Evolutionary conservation across 2,113 vertebrate genomes (phyloP).

Genomic region (Symphodus melops): DNA sequence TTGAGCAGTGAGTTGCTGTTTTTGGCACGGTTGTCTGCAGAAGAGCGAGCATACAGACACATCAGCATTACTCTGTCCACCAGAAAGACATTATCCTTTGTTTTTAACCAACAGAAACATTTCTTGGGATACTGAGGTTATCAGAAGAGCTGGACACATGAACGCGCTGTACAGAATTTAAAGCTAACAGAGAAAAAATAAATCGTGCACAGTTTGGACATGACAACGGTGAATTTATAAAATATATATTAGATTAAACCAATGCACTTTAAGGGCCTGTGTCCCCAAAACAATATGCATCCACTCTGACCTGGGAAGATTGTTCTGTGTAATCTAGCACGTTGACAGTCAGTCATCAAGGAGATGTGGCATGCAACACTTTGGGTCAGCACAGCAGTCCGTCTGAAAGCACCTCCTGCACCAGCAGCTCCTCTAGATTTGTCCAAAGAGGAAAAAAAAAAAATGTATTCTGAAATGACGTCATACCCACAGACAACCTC

Average conservation of each 20-base stretch:
- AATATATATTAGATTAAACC: constrained; percentile 56
- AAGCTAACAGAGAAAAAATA: constrained; percentile 62
- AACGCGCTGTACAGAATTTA: constrained; percentile 55
- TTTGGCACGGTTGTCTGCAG: constrained; percentile 71
- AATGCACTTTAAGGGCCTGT: constrained; percentile 16
- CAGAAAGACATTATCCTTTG: constrained; percentile 39
- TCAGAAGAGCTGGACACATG: constrained; percentile 30
- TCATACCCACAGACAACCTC: constrained; percentile 73
- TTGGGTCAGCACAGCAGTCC: constrained; percentile 62
- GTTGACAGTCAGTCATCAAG: constrained; percentile 17
- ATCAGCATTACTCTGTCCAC: constrained; percentile 23
- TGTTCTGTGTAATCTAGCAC: constrained; percentile 30
- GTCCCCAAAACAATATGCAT: constrained; percentile 22
- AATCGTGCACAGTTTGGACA: constrained; percentile 64
- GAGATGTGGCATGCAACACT: constrained; percentile 57
- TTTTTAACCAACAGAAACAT: constrained; percentile 20
- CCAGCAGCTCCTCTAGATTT: constrained; percentile 57
- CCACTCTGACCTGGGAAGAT: neutral
- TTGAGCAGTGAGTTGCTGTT: constrained; percentile 26
- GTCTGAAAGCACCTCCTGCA: constrained; percentile 38
- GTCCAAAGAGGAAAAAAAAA: constrained; percentile 41
- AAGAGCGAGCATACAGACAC: constrained; percentile 58
- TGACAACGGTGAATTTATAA: constrained; percentile 62
- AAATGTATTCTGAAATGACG: constrained; percentile 63
- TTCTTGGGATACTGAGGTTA: constrained; percentile 20